Evolutionary conservation across 2,888 invertebrate species (phyloP), one percentile per base, ranked within the genome.

Genomic region (Drosophila falleni): DNA sequence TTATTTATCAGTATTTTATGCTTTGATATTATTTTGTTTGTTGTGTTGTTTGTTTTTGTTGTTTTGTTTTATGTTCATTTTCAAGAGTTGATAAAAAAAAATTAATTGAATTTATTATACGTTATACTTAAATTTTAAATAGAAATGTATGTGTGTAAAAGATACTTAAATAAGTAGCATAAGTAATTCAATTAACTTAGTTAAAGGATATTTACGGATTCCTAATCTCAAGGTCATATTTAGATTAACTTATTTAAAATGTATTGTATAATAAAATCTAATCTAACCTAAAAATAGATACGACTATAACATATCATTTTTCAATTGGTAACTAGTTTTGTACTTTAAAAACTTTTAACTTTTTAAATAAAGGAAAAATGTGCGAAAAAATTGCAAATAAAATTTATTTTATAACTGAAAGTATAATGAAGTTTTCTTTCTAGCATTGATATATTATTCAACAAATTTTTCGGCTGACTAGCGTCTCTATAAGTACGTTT

Each of bases 91-190:
- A 80, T 74, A 66, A 78, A 80, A 85, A n/a, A 90, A 85, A 90
- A 91, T 92, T 92, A 92, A 92, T 92, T 92, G 92, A 92, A 92
- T 92, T 92, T 92, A 92, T 92, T 91, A 92, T 91, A 90, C 87
- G 82, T 70, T 74, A 74, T 78, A 58, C 54, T 65, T 61, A 59
- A 63, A 11, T n/a, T 15, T 16, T 50, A 26, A n/a, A 39, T 50
- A 56, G 11, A 70, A 68, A 81, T 72, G 23, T 78, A 55, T 59
- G 16, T 74, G 60, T 62, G 16, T 59, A 29, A 42, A 49, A 49
- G 53, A 58, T 13, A 26, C 64, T 68, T 44, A n/a, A 26, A 60
- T 37, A 13, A 23, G 23, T 50, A 26, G 19, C 47, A 29, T 47
- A 26, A 55, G n/a, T 23, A 39, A 41, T 42, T 10, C 1, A 41